Base-by-base conservation (phyloP, 1,140 invertebrate species). In the Grapholita molesta region DNA sequence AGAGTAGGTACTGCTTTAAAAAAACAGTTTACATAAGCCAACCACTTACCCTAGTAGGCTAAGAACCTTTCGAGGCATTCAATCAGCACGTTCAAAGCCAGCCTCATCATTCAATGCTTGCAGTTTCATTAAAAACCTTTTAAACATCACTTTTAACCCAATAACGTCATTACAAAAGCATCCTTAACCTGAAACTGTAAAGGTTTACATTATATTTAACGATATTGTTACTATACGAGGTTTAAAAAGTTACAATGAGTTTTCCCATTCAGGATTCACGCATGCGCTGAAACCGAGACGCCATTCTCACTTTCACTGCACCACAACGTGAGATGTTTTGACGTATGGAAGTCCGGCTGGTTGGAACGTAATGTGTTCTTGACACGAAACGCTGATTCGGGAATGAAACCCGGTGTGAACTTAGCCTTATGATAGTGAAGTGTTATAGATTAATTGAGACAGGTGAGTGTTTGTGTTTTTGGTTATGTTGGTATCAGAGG, bases 361-460 rank as follows among this genome's bases (percentile, higher is more conserved):
- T 73, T 72, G 23, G 55, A 73, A 73, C 77, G 78, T 90, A 89
- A 91, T 90, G 89, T 84, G 84, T 81, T 88, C 85, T 90, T 90
- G 88, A 88, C 87, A 90, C 88, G 88, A 90, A 88, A 86, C 85
- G 75, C 76, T 81, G 75, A 80, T 84, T 83, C 70, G 72, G 78
- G 84, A 86, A 88, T 88, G 81, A 82, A 76, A 74, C 77, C 73
- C 70, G 72, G 79, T 84, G 82, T 84, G 73, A 82, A 83, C 57
- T 75, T 71, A 64, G 82, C 86, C 77, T 89, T 89, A 91, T 91
- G 89, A 91, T 89, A 89, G 82, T 88, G 76, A 79, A 76, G 79
- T 77, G 76, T 48, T 64, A 76, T 72, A 65, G 61, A 61, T 68
- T 71, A 75, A 68, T 70, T 72, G 69, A 71, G 67, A 67, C 71